A percentile compares a stretch with the other conserved stretches of the same genome.
These are phyloP conservation scores for Phyllostomus discolor DNA, from an alignment of 2,113 vertebrate species.

Conservation along the genomic window DNA sequence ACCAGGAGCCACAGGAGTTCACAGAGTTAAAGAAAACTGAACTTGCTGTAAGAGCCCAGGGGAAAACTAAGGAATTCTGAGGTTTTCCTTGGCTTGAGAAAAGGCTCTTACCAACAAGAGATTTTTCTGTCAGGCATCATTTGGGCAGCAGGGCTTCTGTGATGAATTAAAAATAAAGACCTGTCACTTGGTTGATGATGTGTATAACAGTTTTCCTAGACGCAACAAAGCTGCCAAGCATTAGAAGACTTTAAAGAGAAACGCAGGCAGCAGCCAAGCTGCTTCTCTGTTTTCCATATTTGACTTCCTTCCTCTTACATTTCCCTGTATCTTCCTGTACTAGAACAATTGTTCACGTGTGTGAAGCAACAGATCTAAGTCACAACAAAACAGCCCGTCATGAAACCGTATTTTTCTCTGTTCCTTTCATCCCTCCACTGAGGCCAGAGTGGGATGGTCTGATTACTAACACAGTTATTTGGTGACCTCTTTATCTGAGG, in stretches of 20 bases:
- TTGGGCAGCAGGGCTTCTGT: constrained; percentile 45
- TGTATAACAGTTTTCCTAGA: constrained; percentile 63
- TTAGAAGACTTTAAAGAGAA: constrained; percentile 46
- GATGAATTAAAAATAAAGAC: constrained; percentile 71
- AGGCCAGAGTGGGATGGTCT: not conserved
- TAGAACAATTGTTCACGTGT: not conserved
- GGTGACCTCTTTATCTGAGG: not conserved
- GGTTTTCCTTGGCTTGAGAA: constrained; percentile 53
- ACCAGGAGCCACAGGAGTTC: not conserved
- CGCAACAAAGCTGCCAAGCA: not conserved
- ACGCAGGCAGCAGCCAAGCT: constrained; percentile 23
- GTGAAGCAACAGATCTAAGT: not conserved
- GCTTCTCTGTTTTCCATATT: constrained; percentile 16
- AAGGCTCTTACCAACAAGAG: constrained; percentile 37
- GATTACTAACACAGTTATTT: not conserved
- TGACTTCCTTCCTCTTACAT: constrained; percentile 25
- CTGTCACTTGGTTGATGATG: constrained; percentile 64
- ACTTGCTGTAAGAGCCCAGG: not conserved
- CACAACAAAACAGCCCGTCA: constrained; percentile 13
- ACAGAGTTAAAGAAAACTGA: constrained; percentile 51
- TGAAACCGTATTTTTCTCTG: not conserved
- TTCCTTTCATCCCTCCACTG: not conserved
- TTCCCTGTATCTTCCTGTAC: not conserved
- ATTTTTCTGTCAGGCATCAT: constrained; percentile 62
- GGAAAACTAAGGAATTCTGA: constrained; percentile 43